Evolutionary conservation across 2,113 vertebrate genomes (phyloP).

Genomic region (Cryptotis parvus): DNA sequence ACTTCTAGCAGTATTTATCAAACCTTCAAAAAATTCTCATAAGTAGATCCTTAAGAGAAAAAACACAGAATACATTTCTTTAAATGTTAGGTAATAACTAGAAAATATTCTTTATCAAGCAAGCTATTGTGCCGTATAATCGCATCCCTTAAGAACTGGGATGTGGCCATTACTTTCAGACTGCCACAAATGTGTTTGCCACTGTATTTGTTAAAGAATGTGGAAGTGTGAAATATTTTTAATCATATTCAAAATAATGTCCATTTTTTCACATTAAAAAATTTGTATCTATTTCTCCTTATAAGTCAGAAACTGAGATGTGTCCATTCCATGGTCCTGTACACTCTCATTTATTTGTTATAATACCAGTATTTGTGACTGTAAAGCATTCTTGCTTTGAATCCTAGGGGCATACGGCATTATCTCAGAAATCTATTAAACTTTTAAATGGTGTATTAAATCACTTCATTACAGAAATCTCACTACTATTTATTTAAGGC

Average conservation of each 20-base stretch:
- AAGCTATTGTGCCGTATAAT: neutral
- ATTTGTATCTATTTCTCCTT: neutral
- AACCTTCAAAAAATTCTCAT: neutral
- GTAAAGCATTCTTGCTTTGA: neutral
- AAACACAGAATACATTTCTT: neutral
- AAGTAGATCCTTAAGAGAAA: conserved; percentile 20
- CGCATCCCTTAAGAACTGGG: too few relatives aligned
- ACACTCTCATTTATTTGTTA: conserved; percentile 32
- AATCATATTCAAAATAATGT: conserved; percentile 34
- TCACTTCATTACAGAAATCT: conserved; percentile 23
- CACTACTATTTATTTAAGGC: neutral
- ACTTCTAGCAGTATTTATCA: neutral
- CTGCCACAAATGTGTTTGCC: neutral
- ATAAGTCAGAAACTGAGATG: neutral
- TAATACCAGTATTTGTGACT: neutral
- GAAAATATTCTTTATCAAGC: neutral
- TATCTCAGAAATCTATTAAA: conserved; percentile 51
- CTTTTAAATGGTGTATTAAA: neutral
- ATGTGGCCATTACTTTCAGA: conserved; percentile 50
- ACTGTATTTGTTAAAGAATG: conserved; percentile 16
- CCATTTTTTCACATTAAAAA: conserved; percentile 31
- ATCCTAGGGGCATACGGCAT: neutral
- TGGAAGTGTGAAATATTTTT: neutral
- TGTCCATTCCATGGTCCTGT: neutral
- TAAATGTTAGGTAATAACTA: neutral